Base-by-base conservation (phyloP, 64 coral and sea anemone genomes). In the Platygyra sinensis region DNA sequence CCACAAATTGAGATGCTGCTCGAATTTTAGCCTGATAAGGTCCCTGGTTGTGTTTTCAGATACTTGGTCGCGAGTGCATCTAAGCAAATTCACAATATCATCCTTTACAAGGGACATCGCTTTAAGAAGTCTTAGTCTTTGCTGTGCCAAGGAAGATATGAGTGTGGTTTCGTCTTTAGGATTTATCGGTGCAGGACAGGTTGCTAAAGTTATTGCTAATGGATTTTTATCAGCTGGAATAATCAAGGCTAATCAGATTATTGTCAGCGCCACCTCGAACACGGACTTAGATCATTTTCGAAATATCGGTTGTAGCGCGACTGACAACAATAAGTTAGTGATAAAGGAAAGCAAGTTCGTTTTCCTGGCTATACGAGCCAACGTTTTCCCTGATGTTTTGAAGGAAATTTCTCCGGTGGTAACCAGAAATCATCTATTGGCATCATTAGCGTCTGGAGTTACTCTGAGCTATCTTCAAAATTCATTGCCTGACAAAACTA, bases 181-280 rank as follows among this genome's bases (percentile, higher is more conserved):
- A 49, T 99, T 99, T 96, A 95, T 99, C 46, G 97, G 97, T 19
- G 97, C 91, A 31, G 97, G 97, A 54, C 96, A 99, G 71, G 94
- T 91, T 10, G 94, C 97, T 16, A 91, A 93, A 86, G 94, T 96
- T 30, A 52, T 99, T 18, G 85, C 94, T 20, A 91, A 96, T 88
- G 97, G 97, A 16, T 99, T 99, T 69, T 90, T 99, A 30, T 90
- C 94, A 7, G 91, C 97, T 18, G 97, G 94, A 64, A 32, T 99
- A 0, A 24, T 99, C 12, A 91, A 89, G 52, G 91, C 97, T 3
- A 91, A 89, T 63, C 94, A 96, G 86, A 96, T 99, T 30, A 84
- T 91, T 36, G 97, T 94, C 0, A 99, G 97, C 46, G 90, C 33
- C 33, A 36, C 33, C 33, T 36, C 33, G 33, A 36, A 36, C 33